Percentiles rank a stretch among this genome's conserved stretches.
phyloP scores from a whole-genome alignment of 1,140 invertebrate species.

The Pygmarrhopalites habei region DNA sequence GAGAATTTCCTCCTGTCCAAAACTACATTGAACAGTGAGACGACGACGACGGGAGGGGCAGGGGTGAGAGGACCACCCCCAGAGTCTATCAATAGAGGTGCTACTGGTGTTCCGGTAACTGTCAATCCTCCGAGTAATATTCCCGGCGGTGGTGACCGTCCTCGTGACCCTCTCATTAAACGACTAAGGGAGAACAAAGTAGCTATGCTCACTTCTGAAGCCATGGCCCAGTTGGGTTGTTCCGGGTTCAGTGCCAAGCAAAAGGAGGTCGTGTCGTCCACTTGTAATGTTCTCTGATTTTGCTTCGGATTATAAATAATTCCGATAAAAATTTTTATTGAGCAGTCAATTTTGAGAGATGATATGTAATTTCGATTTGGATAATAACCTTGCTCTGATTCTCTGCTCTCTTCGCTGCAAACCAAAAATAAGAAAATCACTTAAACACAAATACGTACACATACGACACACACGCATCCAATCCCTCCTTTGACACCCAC shows the following conservation, averaged over 20 bases:
- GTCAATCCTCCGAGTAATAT: background rate
- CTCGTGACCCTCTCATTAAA: constrained; percentile 18
- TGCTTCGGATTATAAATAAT: no score
- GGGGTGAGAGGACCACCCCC: background rate
- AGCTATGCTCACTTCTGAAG: constrained; percentile 36
- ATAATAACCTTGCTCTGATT: constrained; percentile 36
- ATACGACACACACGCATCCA: no score
- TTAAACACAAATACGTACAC: no score
- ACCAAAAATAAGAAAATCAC: no score
- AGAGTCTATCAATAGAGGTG: background rate
- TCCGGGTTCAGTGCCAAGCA: constrained; percentile 34
- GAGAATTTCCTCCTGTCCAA: constrained; percentile 27
- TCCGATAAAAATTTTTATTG: no score
- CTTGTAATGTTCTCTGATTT: no score
- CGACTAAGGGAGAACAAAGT: constrained; percentile 33
- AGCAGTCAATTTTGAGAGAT: no score
- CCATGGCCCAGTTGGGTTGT: constrained; percentile 35
- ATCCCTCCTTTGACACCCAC: no score
- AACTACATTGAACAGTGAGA: no score
- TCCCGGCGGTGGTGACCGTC: background rate
- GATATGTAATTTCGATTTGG: no score
- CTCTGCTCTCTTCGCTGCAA: constrained; percentile 18
- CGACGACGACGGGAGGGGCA: no score
- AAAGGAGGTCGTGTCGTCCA: constrained; percentile 35
- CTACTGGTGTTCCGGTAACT: constrained; percentile 1